Conservation (phyloP, 2,797 vertebrate species). For the Eulemur rubriventer region DNA sequence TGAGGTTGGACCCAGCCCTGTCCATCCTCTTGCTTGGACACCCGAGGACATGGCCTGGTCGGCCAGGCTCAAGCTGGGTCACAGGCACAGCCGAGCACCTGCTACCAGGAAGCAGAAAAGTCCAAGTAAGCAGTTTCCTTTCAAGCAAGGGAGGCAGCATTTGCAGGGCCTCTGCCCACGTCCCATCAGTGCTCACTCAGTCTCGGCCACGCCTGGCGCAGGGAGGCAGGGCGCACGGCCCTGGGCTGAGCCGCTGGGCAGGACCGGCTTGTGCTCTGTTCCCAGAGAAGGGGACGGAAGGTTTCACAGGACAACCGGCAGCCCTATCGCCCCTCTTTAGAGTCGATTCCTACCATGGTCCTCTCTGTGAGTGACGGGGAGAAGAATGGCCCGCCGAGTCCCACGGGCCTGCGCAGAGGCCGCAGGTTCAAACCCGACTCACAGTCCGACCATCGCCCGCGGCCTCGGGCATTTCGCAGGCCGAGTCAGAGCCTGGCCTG, state of each 20-base stretch:
- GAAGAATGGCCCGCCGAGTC: rapidly evolving
- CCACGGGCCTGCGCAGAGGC: no score
- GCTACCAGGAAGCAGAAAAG: not conserved
- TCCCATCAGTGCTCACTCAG: not conserved
- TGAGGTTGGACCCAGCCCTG: not conserved
- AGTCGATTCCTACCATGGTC: rapidly evolving
- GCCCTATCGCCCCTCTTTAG: no score
- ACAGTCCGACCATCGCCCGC: rapidly evolving
- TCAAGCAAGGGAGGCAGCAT: not conserved
- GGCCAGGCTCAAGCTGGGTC: not conserved
- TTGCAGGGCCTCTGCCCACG: no score
- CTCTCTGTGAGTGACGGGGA: no score
- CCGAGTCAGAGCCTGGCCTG: not conserved
- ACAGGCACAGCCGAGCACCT: not conserved
- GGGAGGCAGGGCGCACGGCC: not conserved
- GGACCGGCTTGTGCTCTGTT: not conserved
- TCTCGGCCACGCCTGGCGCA: not conserved
- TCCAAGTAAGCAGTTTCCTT: not conserved
- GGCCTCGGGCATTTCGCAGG: not conserved
- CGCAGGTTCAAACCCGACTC: not conserved
- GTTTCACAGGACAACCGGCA: not conserved
- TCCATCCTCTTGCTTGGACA: not conserved
- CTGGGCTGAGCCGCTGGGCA: not conserved
- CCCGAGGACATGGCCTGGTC: not conserved
- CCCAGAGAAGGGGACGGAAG: not conserved